Evolutionary conservation across 1,140 invertebrate genomes (phyloP).

Genomic region (Drosophila miranda): DNA sequence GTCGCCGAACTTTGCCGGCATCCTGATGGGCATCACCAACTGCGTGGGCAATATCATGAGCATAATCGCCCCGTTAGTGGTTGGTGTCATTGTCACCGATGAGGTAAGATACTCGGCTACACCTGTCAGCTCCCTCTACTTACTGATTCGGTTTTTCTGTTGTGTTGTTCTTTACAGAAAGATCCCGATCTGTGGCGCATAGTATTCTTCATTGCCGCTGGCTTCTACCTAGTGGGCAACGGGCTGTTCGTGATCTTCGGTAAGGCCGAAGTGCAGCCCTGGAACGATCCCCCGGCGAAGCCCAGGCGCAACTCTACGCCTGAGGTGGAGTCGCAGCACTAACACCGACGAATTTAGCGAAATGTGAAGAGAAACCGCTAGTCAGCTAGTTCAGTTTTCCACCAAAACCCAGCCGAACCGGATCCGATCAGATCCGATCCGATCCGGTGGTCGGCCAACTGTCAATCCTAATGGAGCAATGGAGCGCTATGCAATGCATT

Average conservation of each 20-base stretch:
- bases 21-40: slow-evolving; percentile 88
- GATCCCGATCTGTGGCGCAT: slow-evolving; percentile 87
- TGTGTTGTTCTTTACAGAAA: slow-evolving; percentile 78
- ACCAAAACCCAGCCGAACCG: slow-evolving; percentile 14
- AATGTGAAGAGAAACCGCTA: slow-evolving; percentile 38
- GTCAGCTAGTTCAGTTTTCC: slow-evolving; percentile 60
- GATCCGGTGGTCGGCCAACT: background rate
- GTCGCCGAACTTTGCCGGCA: slow-evolving; percentile 90
- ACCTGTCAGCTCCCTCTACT: background rate
- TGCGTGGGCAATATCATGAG: slow-evolving; percentile 89
- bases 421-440: background rate
- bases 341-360: slow-evolving; percentile 24
- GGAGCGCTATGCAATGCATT: slow-evolving; percentile 37
- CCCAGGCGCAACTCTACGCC: slow-evolving; percentile 57
- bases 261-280: slow-evolving; percentile 85
- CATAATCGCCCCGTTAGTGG: slow-evolving; percentile 88
- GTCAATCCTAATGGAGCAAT: slow-evolving; percentile 21
- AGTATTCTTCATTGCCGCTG: slow-evolving; percentile 89
- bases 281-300: slow-evolving; percentile 85
- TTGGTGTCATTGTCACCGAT: slow-evolving; percentile 86
- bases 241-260: slow-evolving; percentile 88
- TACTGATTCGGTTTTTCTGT: background rate
- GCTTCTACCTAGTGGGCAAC: slow-evolving; percentile 87
- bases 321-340: slow-evolving; percentile 69
- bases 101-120: slow-evolving; percentile 82